phyloP scores from a whole-genome alignment of 53 echinoderm and acorn worm genomes.

The Henricia sp. region DNA sequence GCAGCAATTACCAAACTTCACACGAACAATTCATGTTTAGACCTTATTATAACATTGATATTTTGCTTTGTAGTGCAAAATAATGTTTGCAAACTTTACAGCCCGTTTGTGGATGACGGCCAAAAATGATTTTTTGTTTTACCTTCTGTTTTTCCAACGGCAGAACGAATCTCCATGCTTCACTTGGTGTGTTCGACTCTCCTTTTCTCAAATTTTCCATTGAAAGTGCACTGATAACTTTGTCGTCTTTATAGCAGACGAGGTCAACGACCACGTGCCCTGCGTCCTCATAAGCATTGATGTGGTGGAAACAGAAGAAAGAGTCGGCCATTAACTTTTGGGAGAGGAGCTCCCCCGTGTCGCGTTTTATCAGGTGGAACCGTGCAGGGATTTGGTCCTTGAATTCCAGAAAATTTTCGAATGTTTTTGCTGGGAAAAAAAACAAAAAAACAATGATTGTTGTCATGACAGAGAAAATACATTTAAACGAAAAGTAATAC shows the following conservation, averaged over 20 bases:
- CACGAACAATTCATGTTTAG: too few species aligned
- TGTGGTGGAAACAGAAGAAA: constrained; percentile 89
- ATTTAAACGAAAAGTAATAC: too few species aligned
- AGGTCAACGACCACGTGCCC: constrained; percentile 73
- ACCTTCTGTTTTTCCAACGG: constrained; percentile 43
- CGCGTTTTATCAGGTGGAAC: constrained; percentile 69
- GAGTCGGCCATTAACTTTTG: constrained; percentile 63
- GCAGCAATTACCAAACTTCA: too few species aligned
- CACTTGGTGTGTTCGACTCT: not conserved
- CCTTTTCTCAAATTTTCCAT: constrained; percentile 5
- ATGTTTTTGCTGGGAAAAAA: not conserved
- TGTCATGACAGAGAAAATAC: too few species aligned
- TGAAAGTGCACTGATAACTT: not conserved
- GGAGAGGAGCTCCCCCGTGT: constrained; percentile 65
- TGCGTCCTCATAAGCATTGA: constrained; percentile 83
- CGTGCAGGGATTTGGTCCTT: constrained; percentile 28
- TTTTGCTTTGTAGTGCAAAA: too few species aligned
- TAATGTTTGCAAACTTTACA: not conserved
- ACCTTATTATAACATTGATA: too few species aligned
- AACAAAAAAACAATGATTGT: too few species aligned
- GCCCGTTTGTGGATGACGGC: not conserved
- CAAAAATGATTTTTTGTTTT: not conserved
- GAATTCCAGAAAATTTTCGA: constrained; percentile 20
- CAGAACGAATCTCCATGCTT: constrained; percentile 19
- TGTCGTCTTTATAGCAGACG: constrained; percentile 14